These are phyloP conservation scores for Lepus timidus DNA, from an alignment of 2,113 vertebrate species.

Conservation along the genomic window DNA sequence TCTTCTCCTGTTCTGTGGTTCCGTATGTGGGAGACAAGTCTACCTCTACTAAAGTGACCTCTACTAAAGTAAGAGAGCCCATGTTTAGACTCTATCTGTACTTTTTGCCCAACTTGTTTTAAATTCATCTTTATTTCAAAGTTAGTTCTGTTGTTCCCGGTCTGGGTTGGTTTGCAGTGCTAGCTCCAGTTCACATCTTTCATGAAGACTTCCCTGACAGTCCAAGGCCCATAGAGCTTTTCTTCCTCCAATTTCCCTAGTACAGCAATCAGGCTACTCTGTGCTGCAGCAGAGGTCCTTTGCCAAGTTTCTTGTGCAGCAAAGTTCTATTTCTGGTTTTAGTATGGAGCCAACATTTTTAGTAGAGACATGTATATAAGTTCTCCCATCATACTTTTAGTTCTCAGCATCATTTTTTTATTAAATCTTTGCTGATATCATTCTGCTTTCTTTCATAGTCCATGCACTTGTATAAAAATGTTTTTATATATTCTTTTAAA, in stretches of 20 bases:
- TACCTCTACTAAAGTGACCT: neutral
- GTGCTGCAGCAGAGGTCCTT: neutral
- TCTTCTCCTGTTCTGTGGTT: neutral
- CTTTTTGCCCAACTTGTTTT: neutral
- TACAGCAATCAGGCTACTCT: neutral
- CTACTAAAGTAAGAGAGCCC: neutral
- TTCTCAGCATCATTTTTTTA: constrained; percentile 57
- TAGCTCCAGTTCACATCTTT: neutral
- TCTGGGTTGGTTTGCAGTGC: neutral
- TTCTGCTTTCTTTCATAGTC: constrained; percentile 31
- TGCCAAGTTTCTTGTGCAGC: neutral
- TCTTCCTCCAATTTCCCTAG: neutral
- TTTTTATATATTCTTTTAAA: constrained; percentile 35
- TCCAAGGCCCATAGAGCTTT: neutral
- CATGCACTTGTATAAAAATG: constrained; percentile 13
- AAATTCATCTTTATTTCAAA: neutral
- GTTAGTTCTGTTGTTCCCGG: neutral
- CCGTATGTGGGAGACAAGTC: neutral
- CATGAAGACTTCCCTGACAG: neutral
- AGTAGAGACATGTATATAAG: neutral
- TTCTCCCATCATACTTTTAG: constrained; percentile 34
- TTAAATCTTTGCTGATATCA: constrained; percentile 42
- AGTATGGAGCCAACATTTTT: neutral
- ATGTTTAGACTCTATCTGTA: neutral
- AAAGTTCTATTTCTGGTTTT: constrained; percentile 1